These are phyloP conservation scores for Noctilio leporinus DNA, from an alignment of 2,113 vertebrate genomes.

Conservation along the genomic window DNA sequence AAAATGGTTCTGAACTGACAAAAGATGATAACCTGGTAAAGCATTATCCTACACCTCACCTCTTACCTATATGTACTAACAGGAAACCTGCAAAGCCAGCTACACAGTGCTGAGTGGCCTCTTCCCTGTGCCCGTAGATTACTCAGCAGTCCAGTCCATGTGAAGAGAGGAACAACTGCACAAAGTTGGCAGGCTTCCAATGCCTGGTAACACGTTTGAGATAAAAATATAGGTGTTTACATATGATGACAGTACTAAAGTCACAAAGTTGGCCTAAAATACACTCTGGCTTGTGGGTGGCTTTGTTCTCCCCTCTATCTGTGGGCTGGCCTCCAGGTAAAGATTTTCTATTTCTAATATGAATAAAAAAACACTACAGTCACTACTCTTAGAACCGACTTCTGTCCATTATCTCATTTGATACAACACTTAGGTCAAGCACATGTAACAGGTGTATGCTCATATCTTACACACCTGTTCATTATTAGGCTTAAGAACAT, in stretches of 20 bases:
- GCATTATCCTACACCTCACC: background rate
- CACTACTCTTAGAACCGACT: background rate
- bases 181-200: background rate
- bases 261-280: background rate
- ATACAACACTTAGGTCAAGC: background rate
- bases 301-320: background rate
- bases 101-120: background rate
- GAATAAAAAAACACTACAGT: background rate
- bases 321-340: background rate
- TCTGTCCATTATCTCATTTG: background rate
- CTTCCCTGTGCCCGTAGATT: background rate
- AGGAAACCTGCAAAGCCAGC: background rate
- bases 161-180: background rate
- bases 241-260: background rate
- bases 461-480: background rate
- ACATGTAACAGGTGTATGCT: background rate
- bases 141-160: background rate
- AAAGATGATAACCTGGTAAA: background rate
- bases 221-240: conserved; percentile 1
- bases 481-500: background rate
- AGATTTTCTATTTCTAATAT: background rate
- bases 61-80: background rate
- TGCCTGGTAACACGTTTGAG: background rate
- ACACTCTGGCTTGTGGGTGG: background rate
- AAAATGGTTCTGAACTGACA: background rate